Evolutionary conservation across 2,113 vertebrate species (phyloP), one percentile per base, ranked within the genome.

Genomic region (Ranitomeya imitator): DNA sequence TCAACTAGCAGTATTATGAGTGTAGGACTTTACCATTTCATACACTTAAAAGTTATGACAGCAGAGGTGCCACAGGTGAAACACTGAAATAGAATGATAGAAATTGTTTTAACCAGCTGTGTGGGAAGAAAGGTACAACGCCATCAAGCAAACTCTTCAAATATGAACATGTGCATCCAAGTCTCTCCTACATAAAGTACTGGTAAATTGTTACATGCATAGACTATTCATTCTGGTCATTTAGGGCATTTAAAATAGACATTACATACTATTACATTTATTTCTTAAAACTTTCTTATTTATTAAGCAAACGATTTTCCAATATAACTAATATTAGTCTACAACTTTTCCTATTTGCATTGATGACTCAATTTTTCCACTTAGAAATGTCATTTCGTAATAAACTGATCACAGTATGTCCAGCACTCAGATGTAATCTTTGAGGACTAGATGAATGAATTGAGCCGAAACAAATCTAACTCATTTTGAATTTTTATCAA

Each of bases 131-230:
- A 16, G 63, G 54, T 67, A 54, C 14, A 60, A 83, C 3, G 13
- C 51, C 82, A 84, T 65, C 82, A 55, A 52, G 51, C 7, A 55
- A 69, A 84, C 51, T 26, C 51, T 84, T 71, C 15, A 55, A 37
- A 54, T 54, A 84, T 84, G 82, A 69, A 84, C 23, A 71, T 26
- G 26, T 67, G 52, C 21, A 69, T 71, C 65, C 80, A 84, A 84
- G 21, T 71, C 45, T 55, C 82, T 83, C 81, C 81, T 83, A 83
- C 63, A 83, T 67, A 67, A 18, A 31, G 37, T 37, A 37, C 9
- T 19, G 23, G 77, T 55, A 26, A 59, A 26, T 59, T 15, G 13
- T 81, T 26, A 8, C 11, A 15, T 37, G 15, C 26, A 23, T 16
- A 51, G 18, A 10, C 13, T 45, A 76, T 21, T 76, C 6, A 8